Percentiles rank a stretch among this genome's conserved stretches.
These are phyloP conservation scores for Ammodytes dubius DNA, from an alignment of 2,113 vertebrate species.

Conservation along the genomic window DNA sequence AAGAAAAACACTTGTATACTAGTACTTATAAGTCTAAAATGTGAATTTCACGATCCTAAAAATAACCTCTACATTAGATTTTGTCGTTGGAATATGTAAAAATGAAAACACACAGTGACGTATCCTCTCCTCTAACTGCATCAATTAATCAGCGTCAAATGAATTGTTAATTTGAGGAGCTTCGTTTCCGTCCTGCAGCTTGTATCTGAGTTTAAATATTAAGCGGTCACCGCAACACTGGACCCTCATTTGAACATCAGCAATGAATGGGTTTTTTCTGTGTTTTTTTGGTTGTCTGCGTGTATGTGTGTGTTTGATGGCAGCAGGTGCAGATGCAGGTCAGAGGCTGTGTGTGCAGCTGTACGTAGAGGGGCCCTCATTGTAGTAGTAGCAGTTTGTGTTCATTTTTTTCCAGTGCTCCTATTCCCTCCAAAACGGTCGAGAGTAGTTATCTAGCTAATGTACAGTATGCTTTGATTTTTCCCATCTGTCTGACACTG, in stretches of 20 bases:
- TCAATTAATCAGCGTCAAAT: constrained; percentile 56
- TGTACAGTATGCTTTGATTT: constrained; percentile 16
- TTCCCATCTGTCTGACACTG: constrained; percentile 34
- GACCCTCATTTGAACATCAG: constrained; percentile 34
- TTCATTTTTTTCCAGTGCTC: constrained; percentile 50
- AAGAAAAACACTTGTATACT: constrained; percentile 21
- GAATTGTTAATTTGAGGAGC: constrained; percentile 53
- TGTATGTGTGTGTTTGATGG: constrained; percentile 48
- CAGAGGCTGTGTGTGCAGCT: constrained; percentile 54
- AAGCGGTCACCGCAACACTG: constrained; percentile 43
- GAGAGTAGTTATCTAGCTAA: constrained; percentile 56
- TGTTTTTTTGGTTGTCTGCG: constrained; percentile 43
- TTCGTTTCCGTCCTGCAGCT: constrained; percentile 54
- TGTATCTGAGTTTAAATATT: constrained; percentile 56
- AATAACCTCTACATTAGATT: constrained; percentile 24
- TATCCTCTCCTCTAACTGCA: constrained; percentile 33
- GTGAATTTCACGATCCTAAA: constrained; percentile 36
- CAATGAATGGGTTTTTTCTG: constrained; percentile 26
- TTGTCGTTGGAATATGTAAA: constrained; percentile 27
- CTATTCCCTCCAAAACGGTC: constrained; percentile 48
- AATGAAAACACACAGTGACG: constrained; percentile 32
- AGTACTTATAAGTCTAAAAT: constrained; percentile 23
- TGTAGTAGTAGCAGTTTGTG: constrained; percentile 56
- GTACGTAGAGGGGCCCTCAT: constrained; percentile 50
- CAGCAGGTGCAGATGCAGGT: constrained; percentile 49